Evolutionary conservation across 1,140 invertebrate species (phyloP).

Genomic region (Papilio polytes): DNA sequence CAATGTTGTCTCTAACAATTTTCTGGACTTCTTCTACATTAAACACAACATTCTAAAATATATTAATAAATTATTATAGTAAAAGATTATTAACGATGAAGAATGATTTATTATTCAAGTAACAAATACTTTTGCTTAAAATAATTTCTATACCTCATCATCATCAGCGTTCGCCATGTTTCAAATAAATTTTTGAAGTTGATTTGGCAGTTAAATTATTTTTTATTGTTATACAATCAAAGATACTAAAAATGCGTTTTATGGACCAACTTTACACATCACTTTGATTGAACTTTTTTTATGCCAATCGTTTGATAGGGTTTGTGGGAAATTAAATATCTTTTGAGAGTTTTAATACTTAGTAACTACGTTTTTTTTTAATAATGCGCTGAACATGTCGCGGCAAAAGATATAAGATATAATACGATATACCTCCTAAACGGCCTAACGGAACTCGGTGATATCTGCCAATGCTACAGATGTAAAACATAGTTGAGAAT

Average conservation of each 20-base stretch:
- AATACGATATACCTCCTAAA: too few relatives aligned
- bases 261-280: too few relatives aligned
- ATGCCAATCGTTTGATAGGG: too few relatives aligned
- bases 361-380: too few relatives aligned
- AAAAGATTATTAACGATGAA: background rate
- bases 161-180: slow-evolving; percentile 62
- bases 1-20: slow-evolving; percentile 75
- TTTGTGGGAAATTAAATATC: too few relatives aligned
- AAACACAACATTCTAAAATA: slow-evolving; percentile 66
- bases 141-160: slow-evolving; percentile 56
- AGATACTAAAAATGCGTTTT: background rate
- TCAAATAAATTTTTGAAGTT: background rate
- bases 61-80: slow-evolving; percentile 28
- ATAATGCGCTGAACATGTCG: too few relatives aligned
- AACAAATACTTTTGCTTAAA: background rate
- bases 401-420: too few relatives aligned
- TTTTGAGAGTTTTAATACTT: too few relatives aligned
- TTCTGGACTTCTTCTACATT: slow-evolving; percentile 78
- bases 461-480: too few relatives aligned
- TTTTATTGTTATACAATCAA: background rate
- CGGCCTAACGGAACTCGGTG: too few relatives aligned
- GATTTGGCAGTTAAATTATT: background rate
- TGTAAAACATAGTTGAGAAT: too few relatives aligned
- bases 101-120: background rate
- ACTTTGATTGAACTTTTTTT: too few relatives aligned